Conservation (phyloP, 2,113 vertebrate species). For the Hippocampus barbouri region DNA sequence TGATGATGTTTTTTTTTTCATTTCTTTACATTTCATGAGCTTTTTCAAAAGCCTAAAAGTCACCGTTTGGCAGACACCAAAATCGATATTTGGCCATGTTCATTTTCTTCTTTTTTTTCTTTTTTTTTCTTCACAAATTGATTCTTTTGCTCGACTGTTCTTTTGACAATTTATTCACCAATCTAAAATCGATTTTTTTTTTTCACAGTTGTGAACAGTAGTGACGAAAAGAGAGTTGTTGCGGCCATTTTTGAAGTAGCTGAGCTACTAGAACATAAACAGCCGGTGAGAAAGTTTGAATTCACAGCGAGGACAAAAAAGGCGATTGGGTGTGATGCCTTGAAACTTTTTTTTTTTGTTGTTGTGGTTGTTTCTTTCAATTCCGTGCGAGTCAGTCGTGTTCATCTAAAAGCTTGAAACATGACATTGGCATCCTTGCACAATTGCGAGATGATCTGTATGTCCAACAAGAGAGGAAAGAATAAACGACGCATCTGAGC, state of each 20-base stretch:
- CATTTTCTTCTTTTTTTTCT: no score
- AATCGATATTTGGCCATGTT: no score
- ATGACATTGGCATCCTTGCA: slow-evolving; percentile 52
- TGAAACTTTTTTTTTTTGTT: slow-evolving; percentile 3
- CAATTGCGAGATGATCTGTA: slow-evolving; percentile 46
- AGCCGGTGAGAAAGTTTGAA: not conserved
- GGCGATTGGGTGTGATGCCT: not conserved
- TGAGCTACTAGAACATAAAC: not conserved
- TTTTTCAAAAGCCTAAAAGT: not conserved
- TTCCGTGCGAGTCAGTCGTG: slow-evolving; percentile 8
- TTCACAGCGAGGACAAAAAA: not conserved
- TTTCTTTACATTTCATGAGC: not conserved
- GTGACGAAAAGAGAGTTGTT: no score
- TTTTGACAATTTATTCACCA: no score
- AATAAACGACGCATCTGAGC: slow-evolving; percentile 69
- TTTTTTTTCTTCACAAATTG: not conserved
- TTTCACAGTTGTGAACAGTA: no score
- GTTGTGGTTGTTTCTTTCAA: not conserved
- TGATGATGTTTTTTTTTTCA: not conserved
- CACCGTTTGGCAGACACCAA: no score
- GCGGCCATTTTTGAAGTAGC: not conserved
- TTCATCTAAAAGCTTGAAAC: slow-evolving; percentile 49
- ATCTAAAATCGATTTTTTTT: no score
- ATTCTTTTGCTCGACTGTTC: not conserved
- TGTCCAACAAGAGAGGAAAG: slow-evolving; percentile 39